Conservation (phyloP, 2,113 vertebrate genomes). For the Cololabis saira region DNA sequence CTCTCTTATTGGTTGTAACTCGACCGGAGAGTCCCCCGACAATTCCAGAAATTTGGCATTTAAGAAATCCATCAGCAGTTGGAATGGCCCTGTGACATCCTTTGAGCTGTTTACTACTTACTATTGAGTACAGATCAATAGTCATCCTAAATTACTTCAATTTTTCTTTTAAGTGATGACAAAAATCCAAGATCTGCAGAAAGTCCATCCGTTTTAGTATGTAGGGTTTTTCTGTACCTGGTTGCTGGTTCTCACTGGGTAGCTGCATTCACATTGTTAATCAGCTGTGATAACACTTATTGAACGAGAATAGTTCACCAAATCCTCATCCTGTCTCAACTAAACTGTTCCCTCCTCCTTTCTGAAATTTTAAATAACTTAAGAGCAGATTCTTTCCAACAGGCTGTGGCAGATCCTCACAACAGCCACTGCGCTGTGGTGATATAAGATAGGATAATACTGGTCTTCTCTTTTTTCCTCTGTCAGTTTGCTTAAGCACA, state of each 20-base stretch:
- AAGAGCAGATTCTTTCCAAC: constrained; percentile 20
- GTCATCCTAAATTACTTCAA: not conserved
- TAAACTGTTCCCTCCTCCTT: constrained; percentile 2
- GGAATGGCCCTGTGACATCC: no score
- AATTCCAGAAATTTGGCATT: no score
- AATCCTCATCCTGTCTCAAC: constrained; percentile 16
- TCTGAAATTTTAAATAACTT: constrained; percentile 2
- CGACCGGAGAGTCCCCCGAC: no score
- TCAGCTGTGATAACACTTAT: constrained; percentile 49
- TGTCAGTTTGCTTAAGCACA: constrained; percentile 3
- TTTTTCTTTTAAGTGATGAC: not conserved
- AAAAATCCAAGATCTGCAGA: constrained; percentile 1
- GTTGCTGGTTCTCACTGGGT: constrained; percentile 25
- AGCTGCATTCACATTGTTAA: no score
- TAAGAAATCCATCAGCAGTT: no score
- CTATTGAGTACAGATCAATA: not conserved
- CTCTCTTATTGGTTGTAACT: no score
- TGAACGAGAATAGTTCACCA: constrained; percentile 38
- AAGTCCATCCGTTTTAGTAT: constrained; percentile 14
- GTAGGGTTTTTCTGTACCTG: not conserved
- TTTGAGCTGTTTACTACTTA: no score
- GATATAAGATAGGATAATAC: constrained; percentile 1
- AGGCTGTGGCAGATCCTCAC: constrained; percentile 46
- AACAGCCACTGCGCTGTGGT: constrained; percentile 4
- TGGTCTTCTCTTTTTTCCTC: constrained; percentile 1